Evolutionary conservation across 1,140 invertebrate species (phyloP).

Genomic region (Musca domestica): DNA sequence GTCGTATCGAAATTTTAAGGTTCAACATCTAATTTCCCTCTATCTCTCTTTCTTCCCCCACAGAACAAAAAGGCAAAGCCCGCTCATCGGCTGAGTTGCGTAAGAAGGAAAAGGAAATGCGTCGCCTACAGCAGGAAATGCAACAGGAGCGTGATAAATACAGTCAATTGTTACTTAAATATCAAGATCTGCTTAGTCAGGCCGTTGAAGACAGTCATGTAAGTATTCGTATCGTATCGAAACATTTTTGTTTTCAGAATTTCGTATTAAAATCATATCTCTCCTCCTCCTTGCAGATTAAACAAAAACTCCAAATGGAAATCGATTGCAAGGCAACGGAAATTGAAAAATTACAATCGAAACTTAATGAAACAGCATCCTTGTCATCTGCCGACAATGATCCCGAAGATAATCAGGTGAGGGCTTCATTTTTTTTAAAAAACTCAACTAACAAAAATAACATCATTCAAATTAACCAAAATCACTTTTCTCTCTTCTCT

Average conservation of each 20-base stretch:
- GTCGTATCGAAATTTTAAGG: no score
- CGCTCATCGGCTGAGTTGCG: constrained; percentile 73
- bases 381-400: constrained; percentile 86
- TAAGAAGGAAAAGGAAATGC: constrained; percentile 93
- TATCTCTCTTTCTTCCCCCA: constrained; percentile 18
- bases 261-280: neutral
- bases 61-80: constrained; percentile 70
- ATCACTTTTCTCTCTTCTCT: neutral
- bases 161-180: constrained; percentile 79
- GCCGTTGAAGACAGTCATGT: constrained; percentile 63
- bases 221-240: no score
- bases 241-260: neutral
- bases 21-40: no score
- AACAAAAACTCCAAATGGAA: constrained; percentile 88
- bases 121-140: constrained; percentile 93
- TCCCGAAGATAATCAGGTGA: constrained; percentile 67
- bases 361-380: constrained; percentile 85
- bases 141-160: constrained; percentile 92
- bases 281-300: constrained; percentile 58
- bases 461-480: neutral
- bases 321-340: constrained; percentile 92
- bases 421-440: constrained; percentile 1
- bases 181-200: constrained; percentile 78
- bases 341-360: constrained; percentile 87
- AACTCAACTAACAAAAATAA: neutral